Conservation (phyloP, 1,140 invertebrate species). For the Drosophila oshimai region DNA sequence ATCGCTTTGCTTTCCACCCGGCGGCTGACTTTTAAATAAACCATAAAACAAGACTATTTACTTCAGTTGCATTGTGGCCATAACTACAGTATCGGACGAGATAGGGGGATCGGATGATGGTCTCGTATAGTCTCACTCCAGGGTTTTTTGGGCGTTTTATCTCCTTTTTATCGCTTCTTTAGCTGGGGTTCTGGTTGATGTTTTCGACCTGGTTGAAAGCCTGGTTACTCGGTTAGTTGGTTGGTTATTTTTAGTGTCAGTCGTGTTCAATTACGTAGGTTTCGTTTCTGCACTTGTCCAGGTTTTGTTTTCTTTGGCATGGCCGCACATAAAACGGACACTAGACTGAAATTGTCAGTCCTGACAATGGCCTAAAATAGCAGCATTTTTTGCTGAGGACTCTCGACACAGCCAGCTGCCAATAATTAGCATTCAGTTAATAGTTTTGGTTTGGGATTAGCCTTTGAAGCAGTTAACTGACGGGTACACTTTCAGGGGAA, state of each 20-base stretch:
- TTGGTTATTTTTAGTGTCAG: slow-evolving; percentile 73
- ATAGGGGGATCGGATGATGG: neutral
- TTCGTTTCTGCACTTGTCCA: slow-evolving; percentile 44
- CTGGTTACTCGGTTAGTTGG: slow-evolving; percentile 12
- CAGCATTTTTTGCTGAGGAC: slow-evolving; percentile 6
- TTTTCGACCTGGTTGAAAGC: slow-evolving; percentile 16
- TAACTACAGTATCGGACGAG: slow-evolving; percentile 43
- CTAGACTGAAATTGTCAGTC: slow-evolving; percentile 69
- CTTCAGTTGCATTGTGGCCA: slow-evolving; percentile 74
- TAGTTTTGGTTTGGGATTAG: slow-evolving; percentile 44
- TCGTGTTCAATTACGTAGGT: slow-evolving; percentile 70
- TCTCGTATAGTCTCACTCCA: slow-evolving; percentile 6
- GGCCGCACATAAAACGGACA: slow-evolving; percentile 58
- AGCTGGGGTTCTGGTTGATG: slow-evolving; percentile 42
- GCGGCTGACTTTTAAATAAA: slow-evolving; percentile 72
- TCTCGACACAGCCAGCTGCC: slow-evolving; percentile 29
- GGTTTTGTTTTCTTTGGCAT: slow-evolving; percentile 15
- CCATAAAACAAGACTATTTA: slow-evolving; percentile 81
- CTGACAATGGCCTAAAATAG: slow-evolving; percentile 65
- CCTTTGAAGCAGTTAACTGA: slow-evolving; percentile 45
- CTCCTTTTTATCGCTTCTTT: slow-evolving; percentile 78
- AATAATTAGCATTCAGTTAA: slow-evolving; percentile 78
- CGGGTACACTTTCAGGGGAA: neutral
- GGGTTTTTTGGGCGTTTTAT: slow-evolving; percentile 60
- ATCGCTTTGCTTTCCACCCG: slow-evolving; percentile 32